Evolutionary conservation across 2,797 vertebrate genomes (phyloP), one percentile per base, ranked within the genome.

Genomic region (Uromys caudimaculatus): DNA sequence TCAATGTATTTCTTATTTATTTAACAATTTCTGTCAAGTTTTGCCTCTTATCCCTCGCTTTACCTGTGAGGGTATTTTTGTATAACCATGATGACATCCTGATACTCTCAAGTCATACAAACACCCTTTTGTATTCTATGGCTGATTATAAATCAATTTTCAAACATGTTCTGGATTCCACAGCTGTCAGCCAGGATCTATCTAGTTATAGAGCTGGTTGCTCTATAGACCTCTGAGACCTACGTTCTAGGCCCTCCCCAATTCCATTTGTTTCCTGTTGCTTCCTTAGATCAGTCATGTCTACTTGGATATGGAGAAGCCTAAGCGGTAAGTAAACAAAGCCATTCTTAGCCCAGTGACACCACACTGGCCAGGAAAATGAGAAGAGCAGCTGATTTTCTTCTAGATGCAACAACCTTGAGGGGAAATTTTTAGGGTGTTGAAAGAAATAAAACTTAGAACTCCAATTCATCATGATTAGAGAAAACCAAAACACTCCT

Each of bases 111-210:
- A 89, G 54, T 67, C 92, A 82, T 77, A 11, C 17, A 84, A 85
- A 86, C 92, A 77, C 38, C n/a, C 47, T 64, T 81, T n/a, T 2
- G 73, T 67, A 77, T 91, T 75, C 52, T 87, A n/a, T 89, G 50
- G 82, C 69, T 82, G 29, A 77, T 71, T 38, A 67, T 32, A 71
- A 75, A 16, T 50, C 10, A 75, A 13, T 64, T 24, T 58, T 16
- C 32, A 79, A 56, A 47, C 7, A 14, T 73, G 58, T 91, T 56
- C 64, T 78, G 3, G 16, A 41, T 50, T 83, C 35, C 6, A 24
- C 2, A 29, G 35, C 1, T 58, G n/a, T 78, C n/a, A 29, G 1
- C 8, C 27, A 50, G 35, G 27, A 88, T n/a, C 21, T 64, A 88
- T n/a, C 21, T 64, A 27, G 9, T 58, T 6, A 13, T 12, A 82